These are phyloP conservation scores for Triplophysa siluroides DNA, from an alignment of 2,113 vertebrate genomes.

Conservation along the genomic window DNA sequence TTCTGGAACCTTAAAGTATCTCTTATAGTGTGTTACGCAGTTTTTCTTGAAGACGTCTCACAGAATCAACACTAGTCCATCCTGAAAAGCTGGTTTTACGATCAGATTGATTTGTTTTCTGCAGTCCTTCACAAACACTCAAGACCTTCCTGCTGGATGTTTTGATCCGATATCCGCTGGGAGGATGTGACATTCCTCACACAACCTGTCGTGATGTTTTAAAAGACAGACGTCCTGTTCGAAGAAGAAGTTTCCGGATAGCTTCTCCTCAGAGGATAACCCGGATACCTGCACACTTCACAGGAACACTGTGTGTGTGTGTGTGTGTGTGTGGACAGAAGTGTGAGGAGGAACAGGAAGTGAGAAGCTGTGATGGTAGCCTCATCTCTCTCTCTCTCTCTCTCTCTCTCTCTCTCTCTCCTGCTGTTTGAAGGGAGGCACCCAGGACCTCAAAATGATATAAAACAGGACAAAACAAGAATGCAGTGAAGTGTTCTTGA, in stretches of 20 bases:
- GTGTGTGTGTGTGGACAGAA: constrained; percentile 22
- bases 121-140: neutral
- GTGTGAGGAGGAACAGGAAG: constrained; percentile 67
- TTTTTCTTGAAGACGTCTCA: too few species aligned
- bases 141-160: neutral
- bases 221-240: constrained; percentile 63
- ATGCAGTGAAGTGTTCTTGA: neutral
- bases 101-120: neutral
- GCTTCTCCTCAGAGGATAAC: constrained; percentile 66
- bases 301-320: constrained; percentile 4
- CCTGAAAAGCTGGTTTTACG: too few species aligned
- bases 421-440: neutral
- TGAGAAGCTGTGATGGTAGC: constrained; percentile 47
- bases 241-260: constrained; percentile 59
- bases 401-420: too few species aligned
- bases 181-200: constrained; percentile 57
- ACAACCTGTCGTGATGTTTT: constrained; percentile 52
- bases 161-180: neutral
- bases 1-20: too few species aligned
- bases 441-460: too few species aligned
- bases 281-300: constrained; percentile 70
- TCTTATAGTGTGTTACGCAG: too few species aligned
- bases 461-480: too few species aligned
- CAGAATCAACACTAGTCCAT: too few species aligned
- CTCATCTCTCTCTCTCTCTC: neutral